Conservation (phyloP, 2,797 vertebrate species). For the Psittacula derbiana region DNA sequence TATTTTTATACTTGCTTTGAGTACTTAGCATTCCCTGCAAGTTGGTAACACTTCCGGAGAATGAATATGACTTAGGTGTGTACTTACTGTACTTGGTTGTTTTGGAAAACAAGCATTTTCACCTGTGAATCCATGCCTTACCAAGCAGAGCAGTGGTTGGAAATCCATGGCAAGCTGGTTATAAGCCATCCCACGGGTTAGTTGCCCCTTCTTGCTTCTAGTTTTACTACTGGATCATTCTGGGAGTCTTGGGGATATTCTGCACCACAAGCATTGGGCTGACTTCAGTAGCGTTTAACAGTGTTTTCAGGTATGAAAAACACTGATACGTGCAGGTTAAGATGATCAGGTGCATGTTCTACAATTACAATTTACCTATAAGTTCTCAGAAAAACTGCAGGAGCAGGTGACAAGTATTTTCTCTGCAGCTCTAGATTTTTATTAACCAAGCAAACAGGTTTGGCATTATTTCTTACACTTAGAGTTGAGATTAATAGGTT, state of each 20-base stretch:
- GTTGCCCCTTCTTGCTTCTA: background rate
- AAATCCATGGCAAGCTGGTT: background rate
- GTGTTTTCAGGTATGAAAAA: background rate
- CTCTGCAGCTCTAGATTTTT: background rate
- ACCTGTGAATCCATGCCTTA: background rate
- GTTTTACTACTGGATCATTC: background rate
- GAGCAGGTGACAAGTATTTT: background rate
- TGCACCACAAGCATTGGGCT: background rate
- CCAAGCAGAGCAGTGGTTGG: background rate
- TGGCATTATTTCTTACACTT: background rate
- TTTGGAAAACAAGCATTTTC: background rate
- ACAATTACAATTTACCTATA: background rate
- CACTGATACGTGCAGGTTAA: fast-evolving
- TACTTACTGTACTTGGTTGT: fast-evolving
- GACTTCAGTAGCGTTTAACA: background rate
- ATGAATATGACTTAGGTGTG: background rate
- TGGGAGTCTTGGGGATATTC: background rate
- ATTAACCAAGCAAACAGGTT: background rate
- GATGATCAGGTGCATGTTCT: background rate
- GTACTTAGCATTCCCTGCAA: background rate
- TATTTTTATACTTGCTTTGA: background rate
- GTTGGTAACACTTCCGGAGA: background rate
- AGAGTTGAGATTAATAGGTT: background rate
- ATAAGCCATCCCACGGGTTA: background rate
- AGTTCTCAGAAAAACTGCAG: background rate